These are phyloP conservation scores for Pollenia amentaria DNA, from an alignment of 2,888 invertebrate genomes.

Conservation along the genomic window DNA sequence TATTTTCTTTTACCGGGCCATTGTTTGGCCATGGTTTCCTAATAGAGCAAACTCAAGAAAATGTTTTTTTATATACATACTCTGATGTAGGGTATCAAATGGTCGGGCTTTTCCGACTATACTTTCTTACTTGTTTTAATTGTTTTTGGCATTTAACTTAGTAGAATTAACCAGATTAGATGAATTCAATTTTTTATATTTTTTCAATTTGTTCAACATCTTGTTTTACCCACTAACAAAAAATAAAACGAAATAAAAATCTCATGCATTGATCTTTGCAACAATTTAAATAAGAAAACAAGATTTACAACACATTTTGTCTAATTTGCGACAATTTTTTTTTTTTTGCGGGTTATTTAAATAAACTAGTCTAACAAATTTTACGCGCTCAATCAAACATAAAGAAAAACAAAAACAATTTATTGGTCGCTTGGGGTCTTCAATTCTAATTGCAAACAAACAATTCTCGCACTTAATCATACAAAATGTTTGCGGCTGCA, in stretches of 20 bases:
- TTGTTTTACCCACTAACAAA: conserved; percentile 23
- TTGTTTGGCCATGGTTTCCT: too few relatives aligned
- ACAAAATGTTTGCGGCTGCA: conserved; percentile 34
- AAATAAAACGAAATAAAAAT: background rate
- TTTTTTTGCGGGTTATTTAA: conserved; percentile 10
- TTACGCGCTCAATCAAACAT: conserved; percentile 2
- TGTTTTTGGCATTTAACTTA: background rate
- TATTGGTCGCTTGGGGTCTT: background rate
- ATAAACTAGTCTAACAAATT: background rate
- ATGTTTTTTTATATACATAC: too few relatives aligned
- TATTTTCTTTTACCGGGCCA: too few relatives aligned
- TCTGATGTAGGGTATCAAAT: too few relatives aligned
- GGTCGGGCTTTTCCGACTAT: too few relatives aligned
- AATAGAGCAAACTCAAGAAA: too few relatives aligned
- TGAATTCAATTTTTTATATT: background rate
- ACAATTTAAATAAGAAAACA: conserved; percentile 20
- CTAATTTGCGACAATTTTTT: conserved; percentile 18
- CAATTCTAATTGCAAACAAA: background rate
- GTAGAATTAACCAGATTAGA: conserved; percentile 1
- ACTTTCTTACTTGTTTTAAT: background rate
- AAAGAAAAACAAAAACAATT: too few relatives aligned
- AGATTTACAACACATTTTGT: conserved; percentile 31
- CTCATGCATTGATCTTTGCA: conserved; percentile 22
- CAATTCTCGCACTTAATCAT: background rate
- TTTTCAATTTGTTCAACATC: background rate